A percentile compares a stretch with the other conserved stretches of the same genome.
These are phyloP conservation scores for Lacerta viridis DNA, from an alignment of 2,797 vertebrate species.

Conservation along the genomic window DNA sequence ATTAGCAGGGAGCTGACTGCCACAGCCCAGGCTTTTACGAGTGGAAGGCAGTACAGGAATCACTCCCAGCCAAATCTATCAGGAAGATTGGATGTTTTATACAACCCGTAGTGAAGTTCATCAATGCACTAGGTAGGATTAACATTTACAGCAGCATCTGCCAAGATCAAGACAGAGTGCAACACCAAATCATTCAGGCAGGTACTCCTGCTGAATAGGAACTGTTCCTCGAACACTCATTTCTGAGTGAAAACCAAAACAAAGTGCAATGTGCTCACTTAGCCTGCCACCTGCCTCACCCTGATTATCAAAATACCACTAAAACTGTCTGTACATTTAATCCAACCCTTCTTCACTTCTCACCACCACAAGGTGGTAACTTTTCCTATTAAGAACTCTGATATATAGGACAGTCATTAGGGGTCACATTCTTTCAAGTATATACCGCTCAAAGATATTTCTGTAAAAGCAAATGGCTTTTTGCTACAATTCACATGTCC, in stretches of 20 bases:
- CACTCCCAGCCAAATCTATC: conserved; percentile 12
- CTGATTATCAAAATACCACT: neutral
- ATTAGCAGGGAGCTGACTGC: neutral
- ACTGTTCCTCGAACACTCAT: neutral
- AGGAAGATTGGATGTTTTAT: conserved; percentile 24
- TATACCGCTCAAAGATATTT: conserved; percentile 1
- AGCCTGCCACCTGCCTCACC: neutral
- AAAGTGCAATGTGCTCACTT: neutral
- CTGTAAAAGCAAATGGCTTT: neutral
- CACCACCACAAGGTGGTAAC: neutral
- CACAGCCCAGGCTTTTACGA: neutral
- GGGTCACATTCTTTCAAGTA: neutral
- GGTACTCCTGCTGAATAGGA: conserved; percentile 1
- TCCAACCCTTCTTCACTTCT: neutral
- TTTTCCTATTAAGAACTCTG: neutral
- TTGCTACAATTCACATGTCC: conserved; percentile 29
- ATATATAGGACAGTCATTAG: neutral
- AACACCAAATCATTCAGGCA: neutral
- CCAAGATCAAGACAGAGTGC: neutral
- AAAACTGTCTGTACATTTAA: neutral
- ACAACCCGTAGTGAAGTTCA: conserved; percentile 22
- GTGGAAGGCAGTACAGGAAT: neutral
- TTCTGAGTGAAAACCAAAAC: neutral
- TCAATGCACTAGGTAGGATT: conserved; percentile 19
- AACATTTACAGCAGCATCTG: neutral